A percentile compares a stretch with the other conserved stretches of the same genome.
These are phyloP conservation scores for Petrocephalus sullivani DNA, from an alignment of 2,797 vertebrate species.

Conservation along the genomic window DNA sequence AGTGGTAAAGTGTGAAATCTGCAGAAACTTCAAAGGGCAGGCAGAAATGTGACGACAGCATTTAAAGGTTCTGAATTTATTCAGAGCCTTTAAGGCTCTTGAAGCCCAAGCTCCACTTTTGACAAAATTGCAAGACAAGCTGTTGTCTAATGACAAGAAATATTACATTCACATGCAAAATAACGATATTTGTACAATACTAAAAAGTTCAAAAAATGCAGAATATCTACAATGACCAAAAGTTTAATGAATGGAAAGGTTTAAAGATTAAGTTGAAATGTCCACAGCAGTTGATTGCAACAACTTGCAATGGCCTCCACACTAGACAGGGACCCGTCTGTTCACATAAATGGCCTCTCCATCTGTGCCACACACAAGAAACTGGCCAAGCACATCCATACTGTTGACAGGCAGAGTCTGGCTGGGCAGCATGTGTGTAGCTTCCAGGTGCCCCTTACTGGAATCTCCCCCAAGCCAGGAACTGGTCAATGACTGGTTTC, in stretches of 20 bases:
- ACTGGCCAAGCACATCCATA: conserved; percentile 85
- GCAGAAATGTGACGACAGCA: neutral
- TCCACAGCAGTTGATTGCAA: neutral
- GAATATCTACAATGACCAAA: conserved; percentile 5
- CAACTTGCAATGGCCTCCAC: neutral
- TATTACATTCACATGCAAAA: neutral
- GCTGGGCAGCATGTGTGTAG: conserved; percentile 84
- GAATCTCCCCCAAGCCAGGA: conserved; percentile 86
- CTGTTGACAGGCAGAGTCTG: conserved; percentile 91
- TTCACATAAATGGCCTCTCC: conserved; percentile 90
- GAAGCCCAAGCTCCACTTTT: neutral
- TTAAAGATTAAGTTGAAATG: neutral
- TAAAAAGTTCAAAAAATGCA: neutral
- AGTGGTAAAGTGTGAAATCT: neutral
- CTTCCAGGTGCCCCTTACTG: conserved; percentile 84
- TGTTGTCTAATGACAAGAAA: neutral
- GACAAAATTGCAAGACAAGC: neutral
- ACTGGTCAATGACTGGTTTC: conserved; percentile 73
- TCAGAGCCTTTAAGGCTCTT: neutral
- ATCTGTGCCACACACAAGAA: conserved; percentile 89
- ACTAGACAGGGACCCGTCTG: conserved; percentile 66
- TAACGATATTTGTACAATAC: neutral
- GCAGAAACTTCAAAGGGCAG: neutral
- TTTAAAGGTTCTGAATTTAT: neutral
- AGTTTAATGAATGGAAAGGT: neutral